Evolutionary conservation across 2,113 vertebrate species (phyloP).

Genomic region (Prochilodus magdalenae): DNA sequence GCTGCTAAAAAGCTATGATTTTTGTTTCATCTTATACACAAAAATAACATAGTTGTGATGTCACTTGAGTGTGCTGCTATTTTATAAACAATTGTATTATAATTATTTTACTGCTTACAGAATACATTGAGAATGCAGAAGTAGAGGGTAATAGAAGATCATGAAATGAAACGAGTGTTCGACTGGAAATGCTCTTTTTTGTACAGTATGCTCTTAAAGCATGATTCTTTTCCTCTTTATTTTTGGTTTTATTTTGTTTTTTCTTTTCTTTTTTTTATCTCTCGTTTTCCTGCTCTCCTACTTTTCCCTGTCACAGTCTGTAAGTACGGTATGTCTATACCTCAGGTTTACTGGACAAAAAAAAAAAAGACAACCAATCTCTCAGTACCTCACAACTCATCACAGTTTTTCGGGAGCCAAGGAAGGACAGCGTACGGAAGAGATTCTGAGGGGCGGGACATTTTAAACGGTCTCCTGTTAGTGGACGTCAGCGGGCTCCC

Average conservation of each 20-base stretch:
- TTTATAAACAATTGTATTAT: constrained; percentile 99
- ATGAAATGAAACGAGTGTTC: constrained; percentile 87
- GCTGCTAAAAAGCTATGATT: constrained; percentile 99
- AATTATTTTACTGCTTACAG: constrained; percentile 99
- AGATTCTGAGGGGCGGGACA: constrained; percentile 18
- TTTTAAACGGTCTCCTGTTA: constrained; percentile 48
- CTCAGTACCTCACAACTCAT: constrained; percentile 85
- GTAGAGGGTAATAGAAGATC: constrained; percentile 92
- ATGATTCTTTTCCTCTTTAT: constrained; percentile 77
- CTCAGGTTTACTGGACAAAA: constrained; percentile 97
- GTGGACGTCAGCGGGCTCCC: constrained; percentile 72
- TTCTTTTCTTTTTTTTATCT: constrained; percentile 64
- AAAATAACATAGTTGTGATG: constrained; percentile 98
- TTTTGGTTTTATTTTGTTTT: no score
- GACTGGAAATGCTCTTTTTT: constrained; percentile 96
- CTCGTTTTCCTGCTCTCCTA: constrained; percentile 64
- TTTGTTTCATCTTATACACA: constrained; percentile 92
- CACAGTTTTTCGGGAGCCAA: constrained; percentile 81
- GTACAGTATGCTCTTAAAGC: constrained; percentile 85
- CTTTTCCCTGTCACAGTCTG: constrained; percentile 84
- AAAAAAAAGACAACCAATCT: constrained; percentile 78
- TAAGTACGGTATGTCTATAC: constrained; percentile 89
- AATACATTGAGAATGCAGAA: constrained; percentile 90
- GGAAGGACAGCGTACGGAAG: constrained; percentile 51
- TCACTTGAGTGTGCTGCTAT: constrained; percentile 99